phyloP scores from a whole-genome alignment of 2,888 invertebrate genomes.

The Lasioglossum figueresi region DNA sequence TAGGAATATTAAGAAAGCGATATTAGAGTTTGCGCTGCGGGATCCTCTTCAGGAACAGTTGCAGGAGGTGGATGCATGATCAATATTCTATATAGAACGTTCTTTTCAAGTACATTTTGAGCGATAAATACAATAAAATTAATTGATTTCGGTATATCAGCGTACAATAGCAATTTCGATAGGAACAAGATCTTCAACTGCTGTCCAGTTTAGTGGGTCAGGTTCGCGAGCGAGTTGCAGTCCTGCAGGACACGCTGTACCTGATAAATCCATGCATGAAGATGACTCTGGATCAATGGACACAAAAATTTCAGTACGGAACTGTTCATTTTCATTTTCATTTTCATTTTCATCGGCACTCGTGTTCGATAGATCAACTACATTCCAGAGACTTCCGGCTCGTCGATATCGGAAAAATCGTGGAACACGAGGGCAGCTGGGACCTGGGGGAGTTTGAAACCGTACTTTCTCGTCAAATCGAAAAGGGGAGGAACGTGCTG shows the following conservation, averaged over 20 bases:
- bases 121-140: background rate
- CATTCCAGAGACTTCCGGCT: constrained; percentile 87
- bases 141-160: background rate
- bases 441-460: constrained; percentile 88
- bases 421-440: constrained; percentile 87
- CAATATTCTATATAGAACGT: background rate
- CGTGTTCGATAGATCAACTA: constrained; percentile 3
- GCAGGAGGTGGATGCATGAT: constrained; percentile 34
- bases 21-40: constrained; percentile 94
- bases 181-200: background rate
- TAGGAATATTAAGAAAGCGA: constrained; percentile 94
- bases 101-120: background rate
- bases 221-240: constrained; percentile 9
- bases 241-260: constrained; percentile 87
- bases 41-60: constrained; percentile 82
- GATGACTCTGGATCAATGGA: constrained; percentile 92
- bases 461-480: constrained; percentile 87
- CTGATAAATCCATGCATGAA: constrained; percentile 93
- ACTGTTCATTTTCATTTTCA: background rate
- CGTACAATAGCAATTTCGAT: background rate
- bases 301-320: constrained; percentile 88
- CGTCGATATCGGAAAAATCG: constrained; percentile 87
- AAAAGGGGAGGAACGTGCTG: constrained; percentile 88
- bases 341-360: too few relatives aligned
- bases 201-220: constrained; percentile 7